These are phyloP conservation scores for Orycteropus afer DNA, from an alignment of 2,113 vertebrate genomes.

Conservation along the genomic window DNA sequence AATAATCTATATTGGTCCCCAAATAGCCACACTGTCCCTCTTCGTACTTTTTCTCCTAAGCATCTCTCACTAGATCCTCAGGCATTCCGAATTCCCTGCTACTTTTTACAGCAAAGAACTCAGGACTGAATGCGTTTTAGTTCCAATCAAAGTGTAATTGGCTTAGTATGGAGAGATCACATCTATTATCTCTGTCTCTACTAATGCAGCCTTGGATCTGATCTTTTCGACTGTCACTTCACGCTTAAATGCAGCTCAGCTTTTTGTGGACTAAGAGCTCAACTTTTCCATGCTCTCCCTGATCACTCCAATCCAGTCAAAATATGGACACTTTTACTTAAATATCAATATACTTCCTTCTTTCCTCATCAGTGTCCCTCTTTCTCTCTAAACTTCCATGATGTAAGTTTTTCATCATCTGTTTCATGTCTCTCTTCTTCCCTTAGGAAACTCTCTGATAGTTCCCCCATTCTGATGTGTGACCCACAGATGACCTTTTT, in stretches of 20 bases:
- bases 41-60: not conserved
- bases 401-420: not conserved
- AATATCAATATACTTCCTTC: not conserved
- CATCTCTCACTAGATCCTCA: not conserved
- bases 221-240: not conserved
- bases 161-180: not conserved
- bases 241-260: not conserved
- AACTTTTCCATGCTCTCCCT: not conserved
- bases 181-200: not conserved
- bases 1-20: not conserved
- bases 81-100: not conserved
- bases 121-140: not conserved
- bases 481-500: not conserved
- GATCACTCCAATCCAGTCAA: not conserved
- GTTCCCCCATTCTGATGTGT: not conserved
- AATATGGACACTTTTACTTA: not conserved
- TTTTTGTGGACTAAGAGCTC: not conserved
- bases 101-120: not conserved
- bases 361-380: not conserved
- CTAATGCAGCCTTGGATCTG: not conserved
- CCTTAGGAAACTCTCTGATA: not conserved
- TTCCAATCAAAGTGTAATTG: too few species aligned
- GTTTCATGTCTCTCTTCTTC: not conserved
- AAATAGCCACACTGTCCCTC: not conserved
- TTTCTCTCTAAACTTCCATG: not conserved